phyloP scores from a whole-genome alignment of 2,113 vertebrate genomes.

The Catharus fuscescens region DNA sequence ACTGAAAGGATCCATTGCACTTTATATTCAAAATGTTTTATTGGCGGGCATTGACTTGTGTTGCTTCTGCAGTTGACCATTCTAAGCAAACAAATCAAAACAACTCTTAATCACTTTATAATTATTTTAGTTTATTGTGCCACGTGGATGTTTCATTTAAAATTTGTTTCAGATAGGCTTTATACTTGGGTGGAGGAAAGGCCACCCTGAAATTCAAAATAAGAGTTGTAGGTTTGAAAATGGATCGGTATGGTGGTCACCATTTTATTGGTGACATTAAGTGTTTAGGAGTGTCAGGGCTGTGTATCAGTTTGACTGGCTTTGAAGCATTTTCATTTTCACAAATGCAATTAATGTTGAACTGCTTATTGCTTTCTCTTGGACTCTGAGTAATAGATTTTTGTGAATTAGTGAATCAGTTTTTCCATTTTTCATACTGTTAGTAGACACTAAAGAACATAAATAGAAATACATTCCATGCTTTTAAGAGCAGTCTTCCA shows the following conservation, averaged over 20 bases:
- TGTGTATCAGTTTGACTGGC: background rate
- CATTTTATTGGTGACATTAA: background rate
- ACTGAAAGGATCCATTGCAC: background rate
- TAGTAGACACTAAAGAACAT: too few species aligned
- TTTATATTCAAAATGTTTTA: background rate
- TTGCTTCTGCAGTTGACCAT: background rate
- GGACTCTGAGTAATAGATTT: background rate
- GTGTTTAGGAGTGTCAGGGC: background rate
- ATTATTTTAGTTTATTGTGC: slow-evolving; percentile 29
- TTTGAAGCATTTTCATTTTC: background rate
- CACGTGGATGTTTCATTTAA: background rate
- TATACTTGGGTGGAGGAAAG: background rate
- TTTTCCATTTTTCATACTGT: background rate
- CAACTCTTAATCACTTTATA: background rate
- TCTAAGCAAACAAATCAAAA: slow-evolving; percentile 1
- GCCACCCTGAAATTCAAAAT: background rate
- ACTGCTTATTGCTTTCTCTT: background rate
- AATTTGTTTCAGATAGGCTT: slow-evolving; percentile 19
- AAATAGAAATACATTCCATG: background rate
- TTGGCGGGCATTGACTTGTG: background rate
- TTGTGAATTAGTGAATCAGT: background rate
- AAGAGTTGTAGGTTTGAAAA: background rate
- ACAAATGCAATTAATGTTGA: background rate
- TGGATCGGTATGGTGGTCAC: background rate
- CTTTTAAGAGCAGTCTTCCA: background rate